Evolutionary conservation across 2,113 vertebrate species (phyloP).

Genomic region (Speoplatyrhinus poulsoni): DNA sequence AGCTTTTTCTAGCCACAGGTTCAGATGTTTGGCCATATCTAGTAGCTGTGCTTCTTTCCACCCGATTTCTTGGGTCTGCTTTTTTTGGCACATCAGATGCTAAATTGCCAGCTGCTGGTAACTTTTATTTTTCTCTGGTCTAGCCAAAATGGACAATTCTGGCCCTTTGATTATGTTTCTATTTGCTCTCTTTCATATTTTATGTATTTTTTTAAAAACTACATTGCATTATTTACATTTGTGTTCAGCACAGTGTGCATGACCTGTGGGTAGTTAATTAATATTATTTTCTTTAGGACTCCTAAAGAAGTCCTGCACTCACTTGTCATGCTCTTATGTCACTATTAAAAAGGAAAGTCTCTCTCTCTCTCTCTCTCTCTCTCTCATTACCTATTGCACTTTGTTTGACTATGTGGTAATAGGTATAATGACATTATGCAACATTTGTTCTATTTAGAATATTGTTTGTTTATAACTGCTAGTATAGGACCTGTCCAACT

Average conservation of each 20-base stretch:
- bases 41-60: constrained; percentile 4
- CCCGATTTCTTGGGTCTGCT: constrained; percentile 13
- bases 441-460: no score
- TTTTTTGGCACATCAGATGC: constrained; percentile 9
- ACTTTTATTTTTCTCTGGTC: neutral
- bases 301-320: no score
- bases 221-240: neutral
- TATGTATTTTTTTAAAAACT: neutral
- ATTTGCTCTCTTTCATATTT: neutral
- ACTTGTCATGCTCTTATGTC: no score
- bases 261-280: neutral
- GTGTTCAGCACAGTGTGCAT: neutral
- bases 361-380: no score
- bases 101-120: neutral
- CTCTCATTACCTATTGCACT: no score
- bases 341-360: no score
- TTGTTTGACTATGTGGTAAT: no score
- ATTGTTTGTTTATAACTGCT: no score
- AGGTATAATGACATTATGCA: no score
- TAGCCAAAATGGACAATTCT: constrained; percentile 3
- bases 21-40: neutral
- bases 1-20: constrained; percentile 2
- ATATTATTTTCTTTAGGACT: no score
- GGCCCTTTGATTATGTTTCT: neutral
- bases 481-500: no score